Base-by-base conservation (phyloP, 2,888 invertebrate genomes). In the Mythimna vitellina region DNA sequence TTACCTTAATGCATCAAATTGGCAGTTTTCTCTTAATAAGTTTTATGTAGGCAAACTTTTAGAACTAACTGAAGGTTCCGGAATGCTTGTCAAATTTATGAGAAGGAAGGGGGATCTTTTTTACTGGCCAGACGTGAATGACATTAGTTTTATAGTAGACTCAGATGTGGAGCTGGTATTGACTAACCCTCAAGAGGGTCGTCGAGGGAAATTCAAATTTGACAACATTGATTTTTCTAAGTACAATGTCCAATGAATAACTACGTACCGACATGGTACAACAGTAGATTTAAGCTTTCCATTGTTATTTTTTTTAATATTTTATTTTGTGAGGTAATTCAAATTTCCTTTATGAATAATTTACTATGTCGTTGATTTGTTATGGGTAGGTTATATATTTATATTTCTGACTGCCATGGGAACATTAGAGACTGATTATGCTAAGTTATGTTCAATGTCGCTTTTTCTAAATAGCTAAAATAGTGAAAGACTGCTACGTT, bases 11-110 rank as follows among this genome's bases (percentile, higher is more conserved):
- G 35, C 53, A 65, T 54, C 68, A 61, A 68, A 68, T 72, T 76
- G 61, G 60, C 57, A 72, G 68, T 71, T 76, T 68, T 62, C 68
- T 76, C 57, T 61, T 76, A 76, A 71, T 54, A 76, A 76, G 61
- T 76, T 68, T 65, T 76, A 65, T 76, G 71, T 71, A 42, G 76
- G 68, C 49, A 68, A 68, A 64, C 49, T 76, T 68, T 71, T 71
- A 71, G 71, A 76, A 64, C 42, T 76, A 71, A 76, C 65, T 46
- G 76, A 76, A 68, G 66, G 60, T 71, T 76, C 76, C 35, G 71
- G 76, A 68, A 71, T 65, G 71, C 61, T 61, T 65, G 65, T 71
- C 54, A 71, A 71, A 62, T 71, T 76, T 71, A 76, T 67, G 71
- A 76, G 71, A 67, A 76, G 56, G 63, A 76, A 67, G 62, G 67